Evolutionary conservation across 53 echinoderm and acorn worm genomes (phyloP), one percentile per base, ranked within the genome.

Genomic region (Holothuria scabra): DNA sequence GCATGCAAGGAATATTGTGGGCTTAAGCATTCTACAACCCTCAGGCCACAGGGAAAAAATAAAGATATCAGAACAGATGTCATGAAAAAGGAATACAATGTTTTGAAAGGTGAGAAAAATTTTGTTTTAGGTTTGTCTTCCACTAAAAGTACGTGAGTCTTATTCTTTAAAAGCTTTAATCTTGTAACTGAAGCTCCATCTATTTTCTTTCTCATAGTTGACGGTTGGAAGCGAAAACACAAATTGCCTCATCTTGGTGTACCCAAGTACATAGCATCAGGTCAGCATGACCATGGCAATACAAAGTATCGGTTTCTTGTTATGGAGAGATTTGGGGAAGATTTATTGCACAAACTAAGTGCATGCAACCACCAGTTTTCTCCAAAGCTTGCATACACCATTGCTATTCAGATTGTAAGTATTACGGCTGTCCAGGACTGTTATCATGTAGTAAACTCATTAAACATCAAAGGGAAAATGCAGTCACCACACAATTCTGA

Each of bases 391-490:
- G 85, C 94, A 3, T 99, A 87, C 86, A 93, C 91, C n/a, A 34
- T 99, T 55, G 86, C 84, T 31, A 56, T 92, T 22, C 99, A 94
- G 57, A 91, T 99, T n/a, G 99, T 99, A 79, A 99, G 99, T 85
- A 25, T 24, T 19, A 41, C 41, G n/a, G n/a, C n/a, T n/a, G n/a
- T n/a, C n/a, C n/a, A n/a, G n/a, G n/a, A n/a, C n/a, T n/a, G n/a
- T n/a, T n/a, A n/a, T n/a, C n/a, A n/a, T n/a, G n/a, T n/a, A n/a
- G n/a, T n/a, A n/a, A n/a, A n/a, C n/a, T n/a, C n/a, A n/a, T n/a
- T n/a, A n/a, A n/a, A n/a, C n/a, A n/a, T n/a, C n/a, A n/a, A n/a
- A n/a, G n/a, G n/a, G n/a, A n/a, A n/a, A n/a, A n/a, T n/a, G n/a
- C n/a, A n/a, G n/a, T n/a, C n/a, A n/a, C n/a, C n/a, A n/a, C n/a